Base-by-base conservation (phyloP, 2,888 invertebrate genomes). In the Drosophila peninsularis region DNA sequence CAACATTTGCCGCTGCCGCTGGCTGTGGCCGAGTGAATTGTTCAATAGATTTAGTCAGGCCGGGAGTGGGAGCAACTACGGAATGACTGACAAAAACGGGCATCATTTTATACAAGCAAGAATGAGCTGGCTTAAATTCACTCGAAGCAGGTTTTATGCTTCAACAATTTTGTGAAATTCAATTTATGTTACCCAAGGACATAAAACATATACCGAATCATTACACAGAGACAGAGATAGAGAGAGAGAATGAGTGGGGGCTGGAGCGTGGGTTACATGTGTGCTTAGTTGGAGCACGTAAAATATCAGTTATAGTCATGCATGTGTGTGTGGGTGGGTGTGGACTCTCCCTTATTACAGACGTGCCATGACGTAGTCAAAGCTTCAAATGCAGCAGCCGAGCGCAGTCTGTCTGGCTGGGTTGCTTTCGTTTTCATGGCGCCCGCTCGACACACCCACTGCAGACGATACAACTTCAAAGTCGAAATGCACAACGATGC, bases 81-180 rank as follows among this genome's bases (percentile, higher is more conserved):
- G 70, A 88, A 81, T 86, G 86, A 86, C 89, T 78, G 84, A 87
- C 87, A 82, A 78, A 86, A 87, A 84, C 68, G 74, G 45, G 64
- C 87, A 88, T 88, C 83, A 86, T 88, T 88, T 83, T 86, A 83
- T 83, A 72, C 17, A 30, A 37, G 64, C 36, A 75, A 88, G 82
- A 87, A 86, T 86, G 85, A 86, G 61, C 89, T 80, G 87, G 85
- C 88, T 88, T 81, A 86, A 85, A 82, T 88, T 91, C 85, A 88
- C 86, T 83, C 88, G 75, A 83, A 90, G 90, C 91, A 82, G 90
- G 91, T 91, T 90, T 91, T 87, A 90, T 91, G 90, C 91, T 90
- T 83, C 89, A 91, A 85, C 90, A 90, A 90, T 89, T 90, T 90
- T 90, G 78, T 90, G 90, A 91, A 91, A 91, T 91, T 90, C 90